These are phyloP conservation scores for Hesperophylax magnus DNA, from an alignment of 1,140 invertebrate species.

Conservation along the genomic window DNA sequence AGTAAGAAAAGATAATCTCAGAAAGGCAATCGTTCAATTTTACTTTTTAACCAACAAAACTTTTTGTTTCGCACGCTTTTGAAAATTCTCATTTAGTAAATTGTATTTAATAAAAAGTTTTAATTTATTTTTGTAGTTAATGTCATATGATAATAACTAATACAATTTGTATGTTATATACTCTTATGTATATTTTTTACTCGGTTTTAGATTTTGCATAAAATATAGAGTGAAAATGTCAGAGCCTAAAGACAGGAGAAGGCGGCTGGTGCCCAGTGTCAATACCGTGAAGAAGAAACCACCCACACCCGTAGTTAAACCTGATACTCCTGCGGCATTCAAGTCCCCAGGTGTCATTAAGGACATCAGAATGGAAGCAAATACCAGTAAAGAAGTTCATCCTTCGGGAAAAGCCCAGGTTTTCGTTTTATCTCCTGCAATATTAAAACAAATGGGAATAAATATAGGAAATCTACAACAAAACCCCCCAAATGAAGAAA, in stretches of 20 bases:
- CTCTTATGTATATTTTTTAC: background rate
- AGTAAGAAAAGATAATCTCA: too few species aligned
- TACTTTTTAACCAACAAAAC: too few species aligned
- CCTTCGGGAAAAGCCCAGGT: conserved; percentile 58
- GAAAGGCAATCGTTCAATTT: too few species aligned
- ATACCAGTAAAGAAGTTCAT: background rate
- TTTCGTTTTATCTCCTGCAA: conserved; percentile 65
- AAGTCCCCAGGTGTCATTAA: conserved; percentile 6
- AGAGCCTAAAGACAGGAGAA: conserved; percentile 26
- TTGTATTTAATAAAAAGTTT: too few species aligned
- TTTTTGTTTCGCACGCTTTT: too few species aligned
- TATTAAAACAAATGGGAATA: conserved; percentile 66
- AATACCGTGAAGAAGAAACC: conserved; percentile 27
- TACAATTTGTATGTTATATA: background rate
- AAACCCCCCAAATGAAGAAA: background rate
- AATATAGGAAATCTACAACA: conserved; percentile 60
- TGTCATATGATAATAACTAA: background rate
- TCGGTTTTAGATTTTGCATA: background rate
- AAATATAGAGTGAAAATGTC: conserved; percentile 6
- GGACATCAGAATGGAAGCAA: background rate
- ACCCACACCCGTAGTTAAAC: background rate
- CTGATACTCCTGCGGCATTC: background rate
- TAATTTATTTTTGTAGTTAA: too few species aligned
- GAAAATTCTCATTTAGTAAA: too few species aligned
- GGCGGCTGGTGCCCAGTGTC: conserved; percentile 30